Conservation (phyloP, 1,140 invertebrate genomes). For the Drosophila sturtevanti region DNA sequence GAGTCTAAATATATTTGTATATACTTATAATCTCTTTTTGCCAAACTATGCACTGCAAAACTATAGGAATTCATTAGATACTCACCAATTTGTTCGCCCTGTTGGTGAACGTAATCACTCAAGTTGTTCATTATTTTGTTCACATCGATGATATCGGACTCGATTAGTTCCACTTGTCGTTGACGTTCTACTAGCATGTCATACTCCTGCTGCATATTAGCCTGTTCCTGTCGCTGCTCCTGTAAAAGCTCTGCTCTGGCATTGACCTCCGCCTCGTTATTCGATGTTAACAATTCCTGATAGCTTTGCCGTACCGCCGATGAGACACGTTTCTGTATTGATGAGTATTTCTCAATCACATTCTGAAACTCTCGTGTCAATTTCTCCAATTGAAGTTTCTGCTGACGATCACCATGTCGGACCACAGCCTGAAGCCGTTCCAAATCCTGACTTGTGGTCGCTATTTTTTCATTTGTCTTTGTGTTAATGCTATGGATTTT, state of each 20-base stretch:
- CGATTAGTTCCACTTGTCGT: conserved; percentile 88
- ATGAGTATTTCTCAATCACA: conserved; percentile 89
- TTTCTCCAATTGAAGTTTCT: conserved; percentile 92
- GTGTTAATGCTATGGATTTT: conserved; percentile 88
- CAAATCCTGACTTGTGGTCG: conserved; percentile 89
- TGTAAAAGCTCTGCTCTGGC: conserved; percentile 84
- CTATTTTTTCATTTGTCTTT: conserved; percentile 89
- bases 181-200: conserved; percentile 90
- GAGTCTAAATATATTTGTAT: too few relatives aligned
- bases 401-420: conserved; percentile 88
- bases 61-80: conserved; percentile 1
- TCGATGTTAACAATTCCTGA: conserved; percentile 83
- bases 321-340: conserved; percentile 90
- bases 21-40: neutral
- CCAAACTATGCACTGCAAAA: neutral
- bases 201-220: conserved; percentile 90
- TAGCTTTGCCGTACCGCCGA: conserved; percentile 90
- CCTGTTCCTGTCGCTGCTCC: conserved; percentile 84
- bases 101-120: conserved; percentile 90
- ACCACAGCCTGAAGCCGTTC: conserved; percentile 87
- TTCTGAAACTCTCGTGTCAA: conserved; percentile 91
- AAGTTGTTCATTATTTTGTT: conserved; percentile 96
- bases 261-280: conserved; percentile 79
- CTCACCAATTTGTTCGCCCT: conserved; percentile 93
- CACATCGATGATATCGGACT: conserved; percentile 94